Conservation (phyloP, 2,797 vertebrate genomes). For the Balearica regulorum region DNA sequence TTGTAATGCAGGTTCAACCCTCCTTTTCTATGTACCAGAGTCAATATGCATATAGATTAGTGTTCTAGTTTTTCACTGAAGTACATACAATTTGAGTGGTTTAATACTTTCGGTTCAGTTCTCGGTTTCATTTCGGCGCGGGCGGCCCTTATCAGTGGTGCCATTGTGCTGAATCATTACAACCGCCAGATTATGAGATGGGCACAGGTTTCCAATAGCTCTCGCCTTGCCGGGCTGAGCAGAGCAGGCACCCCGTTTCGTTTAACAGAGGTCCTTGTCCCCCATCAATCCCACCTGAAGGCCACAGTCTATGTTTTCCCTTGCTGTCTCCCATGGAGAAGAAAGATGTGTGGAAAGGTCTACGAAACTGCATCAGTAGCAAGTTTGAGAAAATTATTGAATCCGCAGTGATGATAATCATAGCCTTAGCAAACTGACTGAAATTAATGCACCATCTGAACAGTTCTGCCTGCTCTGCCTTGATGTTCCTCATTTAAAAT, state of each 20-base stretch:
- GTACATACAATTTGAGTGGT: not conserved
- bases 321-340: not conserved
- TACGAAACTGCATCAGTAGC: not conserved
- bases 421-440: conserved; percentile 33
- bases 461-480: conserved; percentile 15
- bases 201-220: not conserved
- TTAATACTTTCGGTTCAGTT: not conserved
- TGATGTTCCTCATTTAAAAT: conserved; percentile 54
- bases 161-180: not conserved
- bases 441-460: conserved; percentile 60
- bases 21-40: not conserved
- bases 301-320: not conserved
- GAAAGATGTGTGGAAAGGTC: not conserved
- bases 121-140: not conserved
- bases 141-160: not conserved
- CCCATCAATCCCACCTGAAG: not conserved
- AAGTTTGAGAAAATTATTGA: conserved; percentile 17
- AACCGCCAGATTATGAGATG: not conserved
- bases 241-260: rapidly evolving
- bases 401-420: not conserved
- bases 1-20: not conserved
- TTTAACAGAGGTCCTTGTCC: not conserved
- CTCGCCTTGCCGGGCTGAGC: not conserved
- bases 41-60: not conserved
- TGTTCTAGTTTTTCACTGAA: not conserved